Conservation (phyloP, 2,888 invertebrate genomes). For the Tuberolachnus salignus region DNA sequence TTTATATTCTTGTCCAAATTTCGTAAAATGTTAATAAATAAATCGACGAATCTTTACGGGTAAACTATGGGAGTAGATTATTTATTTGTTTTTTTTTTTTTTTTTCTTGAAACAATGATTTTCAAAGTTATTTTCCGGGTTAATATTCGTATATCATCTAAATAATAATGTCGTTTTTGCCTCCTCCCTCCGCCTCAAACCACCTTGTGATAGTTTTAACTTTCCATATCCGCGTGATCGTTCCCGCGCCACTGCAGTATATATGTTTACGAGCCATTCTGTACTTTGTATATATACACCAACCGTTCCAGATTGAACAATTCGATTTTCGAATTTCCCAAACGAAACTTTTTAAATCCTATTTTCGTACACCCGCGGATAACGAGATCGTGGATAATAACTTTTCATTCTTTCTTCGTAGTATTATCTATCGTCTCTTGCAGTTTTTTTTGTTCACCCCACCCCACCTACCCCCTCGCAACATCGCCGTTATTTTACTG, state of each 20-base stretch:
- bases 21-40: too few species aligned
- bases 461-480: too few species aligned
- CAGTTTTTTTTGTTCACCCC: not conserved
- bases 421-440: too few species aligned
- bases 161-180: not conserved
- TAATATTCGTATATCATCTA: not conserved
- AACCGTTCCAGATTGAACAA: slow-evolving; percentile 1
- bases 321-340: slow-evolving; percentile 14
- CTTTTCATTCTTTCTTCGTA: slow-evolving; percentile 11
- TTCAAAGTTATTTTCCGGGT: too few species aligned
- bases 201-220: slow-evolving; percentile 20
- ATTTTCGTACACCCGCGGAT: slow-evolving; percentile 14
- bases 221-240: slow-evolving; percentile 18
- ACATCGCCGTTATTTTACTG: not conserved
- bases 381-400: slow-evolving; percentile 11
- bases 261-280: slow-evolving; percentile 16
- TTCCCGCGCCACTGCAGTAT: not conserved
- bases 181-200: too few species aligned
- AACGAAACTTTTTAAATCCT: slow-evolving; percentile 40
- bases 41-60: too few species aligned
- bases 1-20: too few species aligned
- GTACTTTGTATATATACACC: not conserved
- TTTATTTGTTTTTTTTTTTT: too few species aligned
- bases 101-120: too few species aligned
- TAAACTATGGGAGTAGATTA: too few species aligned